Percentiles rank a stretch among this genome's conserved stretches.
Conservation (phyloP, 2,888 invertebrate genomes). For the Tolmerus cingulatus region DNA sequence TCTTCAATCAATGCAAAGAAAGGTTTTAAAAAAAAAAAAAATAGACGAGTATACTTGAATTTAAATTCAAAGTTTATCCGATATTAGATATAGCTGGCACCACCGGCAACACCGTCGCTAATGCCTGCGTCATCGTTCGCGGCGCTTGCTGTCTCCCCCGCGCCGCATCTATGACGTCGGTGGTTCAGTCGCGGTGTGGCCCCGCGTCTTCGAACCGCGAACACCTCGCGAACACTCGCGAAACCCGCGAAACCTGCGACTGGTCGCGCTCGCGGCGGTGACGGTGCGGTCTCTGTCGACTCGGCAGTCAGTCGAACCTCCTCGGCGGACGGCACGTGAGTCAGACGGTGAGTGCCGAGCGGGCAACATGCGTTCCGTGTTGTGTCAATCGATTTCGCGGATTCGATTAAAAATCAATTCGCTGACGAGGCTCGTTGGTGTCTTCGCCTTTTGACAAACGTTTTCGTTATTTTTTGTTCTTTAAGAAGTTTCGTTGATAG, state of each 20-base stretch:
- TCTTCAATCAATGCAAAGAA: not conserved
- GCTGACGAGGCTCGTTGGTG: not conserved
- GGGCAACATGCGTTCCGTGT: slow-evolving; percentile 44
- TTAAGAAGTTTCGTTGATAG: not conserved
- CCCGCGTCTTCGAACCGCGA: not conserved
- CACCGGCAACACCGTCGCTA: not conserved
- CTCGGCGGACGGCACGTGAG: slow-evolving; percentile 31
- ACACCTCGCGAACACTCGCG: not conserved
- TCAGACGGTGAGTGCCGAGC: slow-evolving; percentile 45
- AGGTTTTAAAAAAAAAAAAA: not conserved
- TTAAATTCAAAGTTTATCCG: not conserved
- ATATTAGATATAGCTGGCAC: not conserved
- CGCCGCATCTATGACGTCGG: not conserved
- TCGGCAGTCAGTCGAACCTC: not conserved
- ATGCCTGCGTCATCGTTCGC: not conserved
- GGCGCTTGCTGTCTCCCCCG: not conserved
- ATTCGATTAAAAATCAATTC: not conserved
- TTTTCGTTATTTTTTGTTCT: not conserved
- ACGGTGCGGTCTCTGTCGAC: not conserved
- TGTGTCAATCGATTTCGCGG: slow-evolving; percentile 26
- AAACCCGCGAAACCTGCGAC: not conserved
- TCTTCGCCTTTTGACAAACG: not conserved
- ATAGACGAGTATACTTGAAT: not conserved
- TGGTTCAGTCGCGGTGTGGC: not conserved
- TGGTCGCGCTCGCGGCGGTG: not conserved